A percentile compares a stretch with the other conserved stretches of the same genome.
Evolutionary conservation across 53 echinoderm and acorn worm genomes (phyloP).

Genomic region (Paelopatides confundens): DNA sequence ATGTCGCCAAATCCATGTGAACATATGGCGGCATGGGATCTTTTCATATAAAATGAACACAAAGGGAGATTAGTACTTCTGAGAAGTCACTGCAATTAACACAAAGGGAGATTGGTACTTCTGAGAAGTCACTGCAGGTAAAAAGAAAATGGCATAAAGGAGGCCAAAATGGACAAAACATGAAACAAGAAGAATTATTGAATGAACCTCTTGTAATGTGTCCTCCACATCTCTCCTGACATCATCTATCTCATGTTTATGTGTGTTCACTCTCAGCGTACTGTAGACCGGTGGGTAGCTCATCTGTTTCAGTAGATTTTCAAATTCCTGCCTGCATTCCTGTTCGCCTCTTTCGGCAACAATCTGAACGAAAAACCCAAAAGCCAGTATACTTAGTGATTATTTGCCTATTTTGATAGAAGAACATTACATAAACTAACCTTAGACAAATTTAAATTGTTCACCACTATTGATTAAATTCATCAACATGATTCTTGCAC

Average conservation of each 20-base stretch:
- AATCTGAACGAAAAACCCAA: background rate
- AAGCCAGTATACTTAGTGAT: too few species aligned
- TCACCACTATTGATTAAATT: background rate
- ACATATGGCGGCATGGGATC: too few species aligned
- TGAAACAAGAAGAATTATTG: background rate
- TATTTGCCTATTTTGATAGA: too few species aligned
- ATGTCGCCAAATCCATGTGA: too few species aligned
- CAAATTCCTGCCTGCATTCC: background rate
- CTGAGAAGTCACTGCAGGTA: too few species aligned
- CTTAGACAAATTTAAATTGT: background rate
- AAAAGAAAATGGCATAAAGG: background rate
- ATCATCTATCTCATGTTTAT: background rate
- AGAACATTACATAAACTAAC: background rate
- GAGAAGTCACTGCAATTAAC: too few species aligned
- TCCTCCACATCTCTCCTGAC: background rate
- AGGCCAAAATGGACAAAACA: background rate
- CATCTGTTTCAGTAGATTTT: background rate
- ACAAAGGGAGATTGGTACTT: too few species aligned
- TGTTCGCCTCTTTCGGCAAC: background rate
- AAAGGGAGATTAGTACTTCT: too few species aligned
- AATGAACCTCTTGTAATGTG: background rate
- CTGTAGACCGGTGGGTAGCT: slow-evolving; percentile 13
- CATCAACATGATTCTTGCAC: too few species aligned
- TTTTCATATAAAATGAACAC: too few species aligned
- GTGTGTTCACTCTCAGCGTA: slow-evolving; percentile 2